Percentiles rank a stretch among this genome's conserved stretches.
Conservation (phyloP, 1,140 invertebrate species). For the Copidosoma floridanum region DNA sequence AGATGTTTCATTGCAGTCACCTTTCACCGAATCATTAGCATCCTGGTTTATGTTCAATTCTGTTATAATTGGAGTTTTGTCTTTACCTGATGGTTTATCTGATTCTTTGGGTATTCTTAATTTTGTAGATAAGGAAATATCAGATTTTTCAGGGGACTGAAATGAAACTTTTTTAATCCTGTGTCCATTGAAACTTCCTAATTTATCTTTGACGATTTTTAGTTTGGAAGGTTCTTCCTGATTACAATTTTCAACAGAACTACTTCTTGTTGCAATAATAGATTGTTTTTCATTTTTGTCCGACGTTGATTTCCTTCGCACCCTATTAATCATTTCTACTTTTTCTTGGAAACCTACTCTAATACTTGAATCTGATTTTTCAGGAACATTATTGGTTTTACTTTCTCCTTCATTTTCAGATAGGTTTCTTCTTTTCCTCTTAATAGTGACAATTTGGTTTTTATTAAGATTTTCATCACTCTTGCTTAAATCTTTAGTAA, state of each 20-base stretch:
- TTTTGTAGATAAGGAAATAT: too few relatives aligned
- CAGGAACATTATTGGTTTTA: neutral
- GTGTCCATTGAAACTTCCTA: too few relatives aligned
- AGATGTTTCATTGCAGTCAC: too few relatives aligned
- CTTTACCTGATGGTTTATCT: too few relatives aligned
- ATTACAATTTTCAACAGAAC: neutral
- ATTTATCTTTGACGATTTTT: too few relatives aligned
- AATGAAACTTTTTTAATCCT: too few relatives aligned
- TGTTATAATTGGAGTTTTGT: too few relatives aligned
- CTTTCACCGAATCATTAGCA: too few relatives aligned
- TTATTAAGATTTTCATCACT: neutral
- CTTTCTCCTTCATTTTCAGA: neutral
- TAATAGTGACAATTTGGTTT: neutral
- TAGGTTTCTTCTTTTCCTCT: neutral
- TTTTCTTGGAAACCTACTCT: neutral
- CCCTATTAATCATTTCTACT: neutral
- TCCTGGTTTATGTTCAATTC: too few relatives aligned
- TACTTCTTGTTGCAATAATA: neutral
- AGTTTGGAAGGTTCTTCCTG: neutral
- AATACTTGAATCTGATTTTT: neutral
- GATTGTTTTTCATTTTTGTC: neutral
- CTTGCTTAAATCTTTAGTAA: neutral
- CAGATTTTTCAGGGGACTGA: too few relatives aligned
- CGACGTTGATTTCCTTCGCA: neutral
- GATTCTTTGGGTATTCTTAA: too few relatives aligned